Conservation (phyloP, 2,888 invertebrate genomes). For the Agelastica alni region DNA sequence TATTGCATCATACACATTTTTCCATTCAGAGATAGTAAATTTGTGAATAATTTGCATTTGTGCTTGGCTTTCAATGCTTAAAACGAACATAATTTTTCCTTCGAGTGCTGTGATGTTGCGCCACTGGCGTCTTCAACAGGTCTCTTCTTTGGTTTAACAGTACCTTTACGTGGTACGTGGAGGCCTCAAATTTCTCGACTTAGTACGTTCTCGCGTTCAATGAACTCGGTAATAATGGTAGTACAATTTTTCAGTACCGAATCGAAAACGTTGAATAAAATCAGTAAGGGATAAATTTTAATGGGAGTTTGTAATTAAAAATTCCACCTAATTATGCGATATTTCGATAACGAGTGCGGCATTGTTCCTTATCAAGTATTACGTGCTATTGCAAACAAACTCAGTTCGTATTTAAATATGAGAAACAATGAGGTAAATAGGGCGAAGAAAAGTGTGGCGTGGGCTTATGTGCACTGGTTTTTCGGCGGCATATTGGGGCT, state of each 20-base stretch:
- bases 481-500: slow-evolving; percentile 86
- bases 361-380: slow-evolving; percentile 25
- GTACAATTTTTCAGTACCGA: background rate
- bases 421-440: slow-evolving; percentile 20
- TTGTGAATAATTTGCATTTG: too few species aligned
- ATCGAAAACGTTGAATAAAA: background rate
- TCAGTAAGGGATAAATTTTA: background rate
- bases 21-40: too few species aligned
- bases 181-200: slow-evolving; percentile 28
- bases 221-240: slow-evolving; percentile 31
- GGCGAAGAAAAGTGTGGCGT: slow-evolving; percentile 62
- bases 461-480: slow-evolving; percentile 84
- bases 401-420: slow-evolving; percentile 23
- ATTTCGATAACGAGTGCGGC: slow-evolving; percentile 18
- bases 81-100: too few species aligned
- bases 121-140: slow-evolving; percentile 27
- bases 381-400: slow-evolving; percentile 23
- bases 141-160: slow-evolving; percentile 31
- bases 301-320: slow-evolving; percentile 1
- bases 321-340: slow-evolving; percentile 16
- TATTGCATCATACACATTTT: too few species aligned
- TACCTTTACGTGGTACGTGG: slow-evolving; percentile 34
- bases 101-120: background rate
- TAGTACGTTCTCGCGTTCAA: slow-evolving; percentile 35
- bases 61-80: slow-evolving; percentile 2